A percentile compares a stretch with the other conserved stretches of the same genome.
phyloP scores from a whole-genome alignment of 2,888 invertebrate species.

The Chymomyza procnemis region DNA sequence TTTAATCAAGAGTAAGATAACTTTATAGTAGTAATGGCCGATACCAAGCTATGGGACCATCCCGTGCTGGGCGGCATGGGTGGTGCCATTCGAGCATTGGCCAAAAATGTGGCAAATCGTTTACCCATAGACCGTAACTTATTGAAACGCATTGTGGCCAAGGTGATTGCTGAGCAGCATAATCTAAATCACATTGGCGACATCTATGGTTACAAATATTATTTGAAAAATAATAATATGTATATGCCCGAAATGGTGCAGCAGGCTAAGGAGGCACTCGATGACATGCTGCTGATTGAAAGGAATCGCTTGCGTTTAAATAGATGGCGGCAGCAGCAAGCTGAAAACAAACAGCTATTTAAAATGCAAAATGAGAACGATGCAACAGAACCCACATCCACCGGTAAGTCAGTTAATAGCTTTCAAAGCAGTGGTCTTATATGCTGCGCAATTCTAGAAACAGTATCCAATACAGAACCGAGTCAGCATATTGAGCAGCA shows the following conservation, averaged over 20 bases:
- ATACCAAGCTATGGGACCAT: not conserved
- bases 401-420: too few species aligned
- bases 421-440: too few species aligned
- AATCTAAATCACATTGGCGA: constrained; percentile 44
- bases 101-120: constrained; percentile 50
- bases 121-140: constrained; percentile 34
- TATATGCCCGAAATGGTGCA: constrained; percentile 45
- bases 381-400: not conserved
- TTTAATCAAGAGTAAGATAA: not conserved
- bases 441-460: too few species aligned
- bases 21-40: not conserved
- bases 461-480: too few species aligned
- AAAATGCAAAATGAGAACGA: not conserved
- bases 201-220: constrained; percentile 48
- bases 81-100: constrained; percentile 49
- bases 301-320: not conserved
- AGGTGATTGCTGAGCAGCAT: constrained; percentile 48
- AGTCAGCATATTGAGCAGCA: too few species aligned
- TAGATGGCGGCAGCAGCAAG: not conserved
- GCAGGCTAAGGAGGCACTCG: constrained; percentile 58
- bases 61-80: not conserved
- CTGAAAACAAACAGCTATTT: not conserved
- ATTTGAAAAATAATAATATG: constrained; percentile 42
- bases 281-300: constrained; percentile 36
- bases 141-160: constrained; percentile 49